Evolutionary conservation across 2,888 invertebrate species (phyloP).

Genomic region (Rhingia rostrata): DNA sequence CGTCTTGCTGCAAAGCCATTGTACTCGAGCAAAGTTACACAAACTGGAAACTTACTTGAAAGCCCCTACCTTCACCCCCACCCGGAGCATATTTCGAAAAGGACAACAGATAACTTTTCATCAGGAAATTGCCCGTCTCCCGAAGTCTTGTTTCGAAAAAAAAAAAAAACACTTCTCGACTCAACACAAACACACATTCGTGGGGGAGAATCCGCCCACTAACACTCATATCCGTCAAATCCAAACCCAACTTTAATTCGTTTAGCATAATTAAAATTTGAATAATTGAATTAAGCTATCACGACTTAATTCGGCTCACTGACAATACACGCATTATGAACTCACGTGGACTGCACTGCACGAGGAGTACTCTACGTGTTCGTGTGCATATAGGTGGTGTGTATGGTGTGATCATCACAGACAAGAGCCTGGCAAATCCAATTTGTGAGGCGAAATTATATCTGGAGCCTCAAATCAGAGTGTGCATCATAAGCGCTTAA

Average conservation of each 20-base stretch:
- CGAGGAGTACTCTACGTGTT: background rate
- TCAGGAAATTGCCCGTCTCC: slow-evolving; percentile 10
- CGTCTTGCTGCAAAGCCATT: background rate
- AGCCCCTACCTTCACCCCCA: slow-evolving; percentile 1
- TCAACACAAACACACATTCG: slow-evolving; percentile 10
- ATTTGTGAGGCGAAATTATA: slow-evolving; percentile 52
- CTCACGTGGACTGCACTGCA: background rate
- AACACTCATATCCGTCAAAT: background rate
- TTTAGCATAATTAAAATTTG: slow-evolving; percentile 61
- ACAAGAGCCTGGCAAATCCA: slow-evolving; percentile 55
- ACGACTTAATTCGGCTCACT: slow-evolving; percentile 53
- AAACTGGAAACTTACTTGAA: background rate
- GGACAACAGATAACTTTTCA: slow-evolving; percentile 24
- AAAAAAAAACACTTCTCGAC: background rate
- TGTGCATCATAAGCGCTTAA: slow-evolving; percentile 61
- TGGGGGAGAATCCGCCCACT: background rate
- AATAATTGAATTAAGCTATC: slow-evolving; percentile 54
- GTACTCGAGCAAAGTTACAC: slow-evolving; percentile 6
- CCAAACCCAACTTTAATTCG: slow-evolving; percentile 33
- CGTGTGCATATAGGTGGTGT: background rate
- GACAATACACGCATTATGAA: slow-evolving; percentile 33
- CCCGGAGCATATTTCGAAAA: background rate
- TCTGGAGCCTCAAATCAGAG: slow-evolving; percentile 11
- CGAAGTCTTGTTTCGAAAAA: slow-evolving; percentile 30
- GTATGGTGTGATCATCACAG: slow-evolving; percentile 17